Evolutionary conservation across 2,113 vertebrate species (phyloP), one percentile per base, ranked within the genome.

Genomic region (Platysteira castanea): DNA sequence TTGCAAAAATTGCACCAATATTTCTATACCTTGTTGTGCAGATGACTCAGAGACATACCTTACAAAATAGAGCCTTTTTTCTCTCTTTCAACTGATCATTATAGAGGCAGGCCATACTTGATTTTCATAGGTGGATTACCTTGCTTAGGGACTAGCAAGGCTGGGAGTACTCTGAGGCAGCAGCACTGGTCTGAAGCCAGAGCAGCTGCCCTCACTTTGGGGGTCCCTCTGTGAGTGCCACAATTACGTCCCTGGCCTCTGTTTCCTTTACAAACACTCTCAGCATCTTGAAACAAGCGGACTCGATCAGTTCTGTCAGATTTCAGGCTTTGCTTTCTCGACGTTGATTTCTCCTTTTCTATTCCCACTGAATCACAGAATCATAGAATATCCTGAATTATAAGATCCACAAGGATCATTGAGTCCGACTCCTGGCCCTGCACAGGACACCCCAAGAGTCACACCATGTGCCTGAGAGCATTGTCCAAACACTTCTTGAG

Each of bases 201-300:
- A 80, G 57, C 35, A 65, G 52, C 19, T 17, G 44, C 19, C n/a
- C 83, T 71, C 14, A 2, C 15, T 60, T 44, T 46, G 26, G 17
- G 11, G 10, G 42, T 23, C n/a, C 35, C 10, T 27, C 8, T 53
- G 19, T 5, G 1, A 70, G n/a, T 68, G 42, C 27, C 57, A 49
- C 15, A 44, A 11, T 41, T 59, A 46, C 13, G 11, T 31, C 26
- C 30, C 35, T 0, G 0, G 14, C 4, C 33, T 75, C 61, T 31
- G 8, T 35, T 91, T 87, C 33, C 18, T 35, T 84, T 87, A 60
- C 15, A 74, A 41, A 74, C 30, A 33, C 7, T 50, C 35, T 50
- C 1, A 0, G 0, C 7, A 8, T 33, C 31, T 79, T 86, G 52
- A 67, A 35, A 75, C 9, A 41, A n/a, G 9, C 33, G 28, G 5